These are phyloP conservation scores for Micrastur ruficollis DNA, from an alignment of 2,797 vertebrate genomes.

Conservation along the genomic window DNA sequence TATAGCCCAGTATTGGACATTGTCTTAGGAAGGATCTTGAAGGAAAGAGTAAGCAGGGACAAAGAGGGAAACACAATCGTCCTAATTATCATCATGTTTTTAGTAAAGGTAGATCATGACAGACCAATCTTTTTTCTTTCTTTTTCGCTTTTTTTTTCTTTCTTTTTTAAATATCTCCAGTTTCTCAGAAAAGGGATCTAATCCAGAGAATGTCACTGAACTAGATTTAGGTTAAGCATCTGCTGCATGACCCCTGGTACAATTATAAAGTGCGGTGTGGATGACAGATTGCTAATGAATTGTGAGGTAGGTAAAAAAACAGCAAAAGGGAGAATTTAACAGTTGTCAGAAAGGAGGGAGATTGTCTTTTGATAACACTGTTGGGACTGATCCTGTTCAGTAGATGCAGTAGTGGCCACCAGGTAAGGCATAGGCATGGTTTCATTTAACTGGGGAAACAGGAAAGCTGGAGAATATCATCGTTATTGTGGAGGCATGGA, in stretches of 20 bases:
- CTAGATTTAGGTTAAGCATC: not conserved
- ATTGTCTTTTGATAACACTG: not conserved
- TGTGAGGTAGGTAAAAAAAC: not conserved
- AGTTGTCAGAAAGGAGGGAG: not conserved
- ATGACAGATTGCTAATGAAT: not conserved
- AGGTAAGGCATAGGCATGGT: not conserved
- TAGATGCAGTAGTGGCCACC: not conserved
- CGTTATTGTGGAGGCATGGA: not conserved
- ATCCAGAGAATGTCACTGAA: not conserved
- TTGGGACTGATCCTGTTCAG: not conserved
- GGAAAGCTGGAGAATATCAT: not conserved
- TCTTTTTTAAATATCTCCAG: not conserved
- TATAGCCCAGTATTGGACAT: not conserved
- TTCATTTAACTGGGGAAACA: not conserved
- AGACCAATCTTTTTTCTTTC: not conserved
- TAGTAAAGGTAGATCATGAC: not conserved
- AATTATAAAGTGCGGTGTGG: not conserved
- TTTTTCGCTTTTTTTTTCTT: not conserved
- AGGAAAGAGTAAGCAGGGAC: not conserved
- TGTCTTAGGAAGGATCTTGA: not conserved
- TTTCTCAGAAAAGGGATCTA: not conserved
- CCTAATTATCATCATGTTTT: not conserved
- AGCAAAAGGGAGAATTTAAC: not conserved
- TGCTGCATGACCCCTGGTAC: not conserved
- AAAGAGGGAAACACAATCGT: not conserved